Evolutionary conservation across 2,888 invertebrate genomes (phyloP).

Genomic region (Siphlonurus alternatus): DNA sequence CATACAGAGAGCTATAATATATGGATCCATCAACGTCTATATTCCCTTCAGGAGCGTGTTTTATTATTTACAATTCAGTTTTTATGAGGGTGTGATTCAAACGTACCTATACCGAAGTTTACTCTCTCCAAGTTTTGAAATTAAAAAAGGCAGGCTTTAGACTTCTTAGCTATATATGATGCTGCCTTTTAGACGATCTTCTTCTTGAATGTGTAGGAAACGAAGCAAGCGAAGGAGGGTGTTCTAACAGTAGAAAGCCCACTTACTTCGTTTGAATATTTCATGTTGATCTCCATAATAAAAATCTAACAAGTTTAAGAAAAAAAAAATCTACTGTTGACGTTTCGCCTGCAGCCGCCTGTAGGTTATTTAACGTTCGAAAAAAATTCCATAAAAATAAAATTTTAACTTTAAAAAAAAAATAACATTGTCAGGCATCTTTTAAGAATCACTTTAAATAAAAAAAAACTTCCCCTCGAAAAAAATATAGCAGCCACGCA

Average conservation of each 20-base stretch:
- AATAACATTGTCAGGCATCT: too few species aligned
- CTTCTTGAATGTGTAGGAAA: background rate
- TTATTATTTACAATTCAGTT: background rate
- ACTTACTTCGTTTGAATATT: background rate
- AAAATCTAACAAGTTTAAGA: background rate
- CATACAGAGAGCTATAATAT: too few species aligned
- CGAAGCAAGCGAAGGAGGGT: background rate
- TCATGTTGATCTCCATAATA: background rate
- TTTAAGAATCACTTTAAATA: too few species aligned
- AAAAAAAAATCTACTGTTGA: background rate
- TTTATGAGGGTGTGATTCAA: background rate
- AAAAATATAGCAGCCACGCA: too few species aligned
- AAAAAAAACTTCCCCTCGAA: too few species aligned
- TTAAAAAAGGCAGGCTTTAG: background rate
- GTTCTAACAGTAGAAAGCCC: background rate
- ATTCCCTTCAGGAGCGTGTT: background rate
- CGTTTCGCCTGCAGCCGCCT: background rate
- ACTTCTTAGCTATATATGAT: background rate
- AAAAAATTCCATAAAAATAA: background rate
- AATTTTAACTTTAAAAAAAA: too few species aligned
- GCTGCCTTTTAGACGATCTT: background rate
- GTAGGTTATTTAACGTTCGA: background rate
- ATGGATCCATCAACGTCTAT: background rate
- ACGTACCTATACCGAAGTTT: background rate
- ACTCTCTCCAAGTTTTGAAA: background rate